phyloP scores from a whole-genome alignment of 2,888 invertebrate genomes.

The Lasiommata megera region DNA sequence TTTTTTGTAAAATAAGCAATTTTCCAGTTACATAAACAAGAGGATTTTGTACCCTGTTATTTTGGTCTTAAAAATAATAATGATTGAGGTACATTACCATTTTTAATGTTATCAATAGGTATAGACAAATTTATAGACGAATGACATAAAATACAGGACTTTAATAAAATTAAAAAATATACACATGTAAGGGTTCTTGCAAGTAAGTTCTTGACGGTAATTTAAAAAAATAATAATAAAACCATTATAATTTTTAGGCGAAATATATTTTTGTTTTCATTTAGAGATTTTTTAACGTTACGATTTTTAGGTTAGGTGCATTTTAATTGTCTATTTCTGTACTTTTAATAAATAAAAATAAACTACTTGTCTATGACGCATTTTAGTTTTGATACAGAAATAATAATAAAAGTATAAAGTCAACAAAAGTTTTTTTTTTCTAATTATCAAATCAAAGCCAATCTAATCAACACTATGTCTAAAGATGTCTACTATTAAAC shows the following conservation, averaged over 20 bases:
- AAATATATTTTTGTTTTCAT: neutral
- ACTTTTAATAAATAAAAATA: neutral
- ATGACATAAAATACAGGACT: no score
- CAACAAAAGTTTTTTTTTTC: neutral
- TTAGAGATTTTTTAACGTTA: neutral
- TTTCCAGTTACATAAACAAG: constrained; percentile 13
- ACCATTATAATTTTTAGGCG: neutral
- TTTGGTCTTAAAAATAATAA: constrained; percentile 18
- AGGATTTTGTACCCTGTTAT: constrained; percentile 30
- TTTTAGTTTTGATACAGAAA: neutral
- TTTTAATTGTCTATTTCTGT: neutral
- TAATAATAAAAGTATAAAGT: neutral
- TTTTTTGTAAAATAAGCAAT: constrained; percentile 19
- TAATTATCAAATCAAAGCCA: neutral
- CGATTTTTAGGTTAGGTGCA: no score
- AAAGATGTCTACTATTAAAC: constrained; percentile 25
- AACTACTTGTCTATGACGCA: neutral
- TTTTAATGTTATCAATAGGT: neutral
- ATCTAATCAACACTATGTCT: constrained; percentile 13
- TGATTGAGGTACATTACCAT: neutral
- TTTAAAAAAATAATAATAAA: no score
- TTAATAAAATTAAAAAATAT: no score
- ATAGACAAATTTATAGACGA: no score
- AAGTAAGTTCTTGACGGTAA: no score
- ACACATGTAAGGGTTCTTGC: no score